Evolutionary conservation across 1,140 invertebrate species (phyloP).

Genomic region (Limonius californicus): DNA sequence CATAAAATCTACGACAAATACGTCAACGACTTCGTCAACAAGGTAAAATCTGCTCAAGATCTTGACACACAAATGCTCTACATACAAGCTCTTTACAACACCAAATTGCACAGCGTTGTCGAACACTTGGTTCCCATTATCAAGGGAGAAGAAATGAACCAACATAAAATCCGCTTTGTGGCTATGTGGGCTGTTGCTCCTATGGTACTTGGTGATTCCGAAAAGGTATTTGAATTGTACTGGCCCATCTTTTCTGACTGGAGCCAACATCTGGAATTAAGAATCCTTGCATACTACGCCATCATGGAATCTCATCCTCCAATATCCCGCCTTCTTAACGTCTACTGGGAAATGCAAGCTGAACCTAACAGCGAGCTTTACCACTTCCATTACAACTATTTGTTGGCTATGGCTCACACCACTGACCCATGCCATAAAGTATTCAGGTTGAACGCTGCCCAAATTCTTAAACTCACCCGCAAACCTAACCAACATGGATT

Average conservation of each 20-base stretch:
- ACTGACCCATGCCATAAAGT: conserved; percentile 44
- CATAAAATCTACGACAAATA: conserved; percentile 13
- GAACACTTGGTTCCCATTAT: conserved; percentile 32
- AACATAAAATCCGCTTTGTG: conserved; percentile 39
- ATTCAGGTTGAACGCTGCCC: conserved; percentile 34
- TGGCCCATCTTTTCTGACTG: conserved; percentile 48
- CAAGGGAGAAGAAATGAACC: conserved; percentile 23
- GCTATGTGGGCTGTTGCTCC: conserved; percentile 42
- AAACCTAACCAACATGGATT: conserved; percentile 17
- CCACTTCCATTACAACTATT: conserved; percentile 47
- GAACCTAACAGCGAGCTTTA: conserved; percentile 47
- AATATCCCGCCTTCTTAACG: conserved; percentile 41
- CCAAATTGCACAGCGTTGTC: conserved; percentile 27
- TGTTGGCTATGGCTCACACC: conserved; percentile 44
- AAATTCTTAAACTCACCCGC: conserved; percentile 25
- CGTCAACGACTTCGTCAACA: conserved; percentile 30
- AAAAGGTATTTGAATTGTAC: conserved; percentile 40
- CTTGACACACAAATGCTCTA: conserved; percentile 27
- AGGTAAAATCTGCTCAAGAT: conserved; percentile 29
- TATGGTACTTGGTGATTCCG: conserved; percentile 30
- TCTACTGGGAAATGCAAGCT: conserved; percentile 47
- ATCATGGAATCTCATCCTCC: conserved; percentile 43
- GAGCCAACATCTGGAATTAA: conserved; percentile 38
- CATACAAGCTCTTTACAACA: conserved; percentile 35
- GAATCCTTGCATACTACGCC: conserved; percentile 45